Conservation (phyloP, 1,140 invertebrate species). For the Musca vetustissima region DNA sequence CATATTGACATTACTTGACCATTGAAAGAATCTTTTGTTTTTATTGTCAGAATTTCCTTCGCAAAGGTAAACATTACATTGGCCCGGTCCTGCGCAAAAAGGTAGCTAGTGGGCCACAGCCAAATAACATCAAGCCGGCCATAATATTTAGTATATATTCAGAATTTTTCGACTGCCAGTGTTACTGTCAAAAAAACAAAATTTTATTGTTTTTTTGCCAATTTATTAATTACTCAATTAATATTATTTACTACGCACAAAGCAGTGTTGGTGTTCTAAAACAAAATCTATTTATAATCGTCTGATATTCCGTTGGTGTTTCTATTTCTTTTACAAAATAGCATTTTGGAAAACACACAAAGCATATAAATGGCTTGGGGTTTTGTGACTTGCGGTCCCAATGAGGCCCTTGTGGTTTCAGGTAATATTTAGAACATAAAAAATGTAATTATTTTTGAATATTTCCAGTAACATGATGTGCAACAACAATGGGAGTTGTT, state of each 20-base stretch:
- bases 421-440: constrained; percentile 61
- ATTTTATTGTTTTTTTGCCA: background rate
- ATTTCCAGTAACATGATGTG: too few relatives aligned
- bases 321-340: too few relatives aligned
- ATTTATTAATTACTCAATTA: background rate
- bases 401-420: constrained; percentile 95
- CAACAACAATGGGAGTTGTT: too few relatives aligned
- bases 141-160: constrained; percentile 21
- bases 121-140: constrained; percentile 7
- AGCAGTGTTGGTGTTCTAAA: too few relatives aligned
- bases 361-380: constrained; percentile 80
- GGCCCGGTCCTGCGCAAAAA: background rate
- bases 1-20: too few relatives aligned
- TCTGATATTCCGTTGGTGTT: background rate
- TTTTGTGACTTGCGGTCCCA: constrained; percentile 96
- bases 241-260: background rate
- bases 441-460: background rate
- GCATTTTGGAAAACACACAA: background rate
- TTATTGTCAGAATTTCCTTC: too few relatives aligned
- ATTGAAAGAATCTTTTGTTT: too few relatives aligned
- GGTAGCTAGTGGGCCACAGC: too few relatives aligned
- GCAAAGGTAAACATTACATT: constrained; percentile 7
- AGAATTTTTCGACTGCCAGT: background rate
- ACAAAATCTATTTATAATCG: background rate
- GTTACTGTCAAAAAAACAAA: background rate